Base-by-base conservation (phyloP, 2,888 invertebrate species). In the Synergus umbraculus region DNA sequence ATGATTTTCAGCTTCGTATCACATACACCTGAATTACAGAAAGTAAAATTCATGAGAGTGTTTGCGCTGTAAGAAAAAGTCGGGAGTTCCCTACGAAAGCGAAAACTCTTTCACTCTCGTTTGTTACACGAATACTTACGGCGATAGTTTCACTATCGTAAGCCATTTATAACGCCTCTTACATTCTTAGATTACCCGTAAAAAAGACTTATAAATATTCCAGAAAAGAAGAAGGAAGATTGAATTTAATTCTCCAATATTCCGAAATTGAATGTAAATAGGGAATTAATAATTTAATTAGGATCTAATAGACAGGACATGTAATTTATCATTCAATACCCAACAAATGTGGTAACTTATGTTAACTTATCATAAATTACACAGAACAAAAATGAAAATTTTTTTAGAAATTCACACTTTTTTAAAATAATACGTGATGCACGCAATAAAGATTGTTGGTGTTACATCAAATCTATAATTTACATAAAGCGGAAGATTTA, bases 41-140 rank as follows among this genome's bases (percentile, higher is more conserved):
- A 37, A 73, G n/a, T 73, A 54, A 13, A 73, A 73, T 37, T 78
- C 49, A 76, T 76, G 78, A 76, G 80, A 69, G 77, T 49, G 8
- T 29, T 13, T 67, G 54, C 73, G 10, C 41, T 10, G 41, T 73
- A 54, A 54, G 73, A 49, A 73, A 73, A 73, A 73, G 54, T n/a
- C n/a, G 37, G 73, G 73, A 78, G 79, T 82, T 79, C 82, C 83
- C 82, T 84, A 88, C 84, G 88, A 89, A 88, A 89, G 88, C 86
- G 86, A 88, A 87, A 87, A 84, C 85, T 87, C 85, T 86, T 88
- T 88, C 87, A 87, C 87, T 88, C 86, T 88, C 87, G 83, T 86
- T 86, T 82, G 83, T 84, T 85, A 84, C 83, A 79, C 82, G 79
- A 81, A 81, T 81, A 81, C 79, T 77, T 78, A 46, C 18, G 65